phyloP scores from a whole-genome alignment of 2,113 vertebrate genomes.

The Melanotaenia duboulayi region DNA sequence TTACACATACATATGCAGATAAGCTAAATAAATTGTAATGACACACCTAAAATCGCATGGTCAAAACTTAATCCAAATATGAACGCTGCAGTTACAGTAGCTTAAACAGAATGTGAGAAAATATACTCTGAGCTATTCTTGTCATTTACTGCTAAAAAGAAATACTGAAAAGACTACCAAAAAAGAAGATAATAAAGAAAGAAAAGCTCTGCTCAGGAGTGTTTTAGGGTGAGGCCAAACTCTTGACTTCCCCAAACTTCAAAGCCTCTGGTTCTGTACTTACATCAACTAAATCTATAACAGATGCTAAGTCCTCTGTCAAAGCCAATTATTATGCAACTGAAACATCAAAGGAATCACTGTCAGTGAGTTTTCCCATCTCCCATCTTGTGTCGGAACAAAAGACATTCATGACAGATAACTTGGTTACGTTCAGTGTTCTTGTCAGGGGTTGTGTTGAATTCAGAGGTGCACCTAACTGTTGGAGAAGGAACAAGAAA shows the following conservation, averaged over 20 bases:
- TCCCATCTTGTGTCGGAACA: constrained; percentile 43
- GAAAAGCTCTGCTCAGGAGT: constrained; percentile 5
- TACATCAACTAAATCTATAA: constrained; percentile 66
- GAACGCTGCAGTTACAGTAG: no score
- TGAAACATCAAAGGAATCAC: constrained; percentile 62
- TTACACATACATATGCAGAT: no score
- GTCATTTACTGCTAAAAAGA: no score
- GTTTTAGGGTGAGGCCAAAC: constrained; percentile 45
- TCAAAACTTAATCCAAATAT: no score
- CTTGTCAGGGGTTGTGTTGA: constrained; percentile 56
- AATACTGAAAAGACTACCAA: neutral
- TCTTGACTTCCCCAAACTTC: constrained; percentile 66
- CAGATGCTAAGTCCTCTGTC: constrained; percentile 64
- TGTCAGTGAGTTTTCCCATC: constrained; percentile 52
- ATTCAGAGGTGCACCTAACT: constrained; percentile 49
- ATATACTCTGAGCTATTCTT: no score
- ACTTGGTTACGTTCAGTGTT: constrained; percentile 51
- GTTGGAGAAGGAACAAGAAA: constrained; percentile 30
- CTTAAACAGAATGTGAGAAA: no score
- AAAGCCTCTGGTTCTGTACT: constrained; percentile 58
- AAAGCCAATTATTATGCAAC: constrained; percentile 56
- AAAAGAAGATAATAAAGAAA: constrained; percentile 13
- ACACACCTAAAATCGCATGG: no score
- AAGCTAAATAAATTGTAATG: no score
- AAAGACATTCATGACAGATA: constrained; percentile 37